Percentiles rank a stretch among this genome's conserved stretches.
Conservation (phyloP, 2,888 invertebrate species). For the Salticus scenicus region DNA sequence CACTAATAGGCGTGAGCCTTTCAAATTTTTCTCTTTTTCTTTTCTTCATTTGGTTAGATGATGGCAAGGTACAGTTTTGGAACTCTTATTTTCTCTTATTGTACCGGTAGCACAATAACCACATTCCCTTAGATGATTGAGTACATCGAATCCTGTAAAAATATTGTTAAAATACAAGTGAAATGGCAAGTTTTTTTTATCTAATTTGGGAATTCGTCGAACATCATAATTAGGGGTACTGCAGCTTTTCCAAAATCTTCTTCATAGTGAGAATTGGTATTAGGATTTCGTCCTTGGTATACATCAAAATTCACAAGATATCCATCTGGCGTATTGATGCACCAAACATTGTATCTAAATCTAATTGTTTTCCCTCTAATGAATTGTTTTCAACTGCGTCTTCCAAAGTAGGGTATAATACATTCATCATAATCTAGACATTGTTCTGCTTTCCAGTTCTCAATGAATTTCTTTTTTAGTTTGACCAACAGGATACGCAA, state of each 20-base stretch:
- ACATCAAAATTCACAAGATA: constrained; percentile 21
- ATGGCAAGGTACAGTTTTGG: background rate
- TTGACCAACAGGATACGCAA: background rate
- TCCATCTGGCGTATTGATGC: background rate
- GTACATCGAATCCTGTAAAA: background rate
- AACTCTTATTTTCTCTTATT: background rate
- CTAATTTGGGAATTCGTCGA: background rate
- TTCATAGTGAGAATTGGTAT: background rate
- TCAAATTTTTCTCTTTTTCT: background rate
- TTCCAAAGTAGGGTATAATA: constrained; percentile 74
- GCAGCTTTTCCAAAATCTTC: background rate
- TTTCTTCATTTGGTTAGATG: background rate
- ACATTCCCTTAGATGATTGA: background rate
- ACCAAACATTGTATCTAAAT: constrained; percentile 74
- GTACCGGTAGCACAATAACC: background rate
- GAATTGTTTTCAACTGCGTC: constrained; percentile 74
- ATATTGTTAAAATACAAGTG: constrained; percentile 3
- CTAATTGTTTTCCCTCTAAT: constrained; percentile 74
- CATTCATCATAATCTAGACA: constrained; percentile 72
- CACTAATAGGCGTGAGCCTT: background rate
- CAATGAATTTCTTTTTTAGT: background rate
- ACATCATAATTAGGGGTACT: background rate
- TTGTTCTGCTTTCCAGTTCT: background rate
- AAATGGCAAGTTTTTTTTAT: background rate
- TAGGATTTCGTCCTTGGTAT: background rate